A percentile compares a stretch with the other conserved stretches of the same genome.
These are phyloP conservation scores for Zaprionus lineosus DNA, from an alignment of 2,888 invertebrate genomes.

Conservation along the genomic window DNA sequence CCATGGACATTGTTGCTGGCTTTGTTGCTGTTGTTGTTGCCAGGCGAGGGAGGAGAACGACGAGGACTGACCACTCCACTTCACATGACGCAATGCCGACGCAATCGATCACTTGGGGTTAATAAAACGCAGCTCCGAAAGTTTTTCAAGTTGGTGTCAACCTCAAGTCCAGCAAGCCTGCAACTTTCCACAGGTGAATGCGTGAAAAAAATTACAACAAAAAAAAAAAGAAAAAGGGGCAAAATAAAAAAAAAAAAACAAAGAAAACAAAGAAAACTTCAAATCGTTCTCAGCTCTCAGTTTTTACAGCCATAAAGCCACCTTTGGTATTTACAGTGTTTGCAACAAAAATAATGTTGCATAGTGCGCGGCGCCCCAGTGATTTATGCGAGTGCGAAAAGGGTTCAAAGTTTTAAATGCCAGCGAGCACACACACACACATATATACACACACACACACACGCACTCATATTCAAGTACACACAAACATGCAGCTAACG, in stretches of 20 bases:
- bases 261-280: constrained; percentile 27
- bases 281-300: constrained; percentile 55
- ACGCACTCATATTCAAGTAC: too few species aligned
- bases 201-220: constrained; percentile 21
- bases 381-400: constrained; percentile 61
- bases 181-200: constrained; percentile 24
- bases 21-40: too few species aligned
- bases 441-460: too few species aligned
- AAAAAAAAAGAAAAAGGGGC: constrained; percentile 50
- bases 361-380: constrained; percentile 41
- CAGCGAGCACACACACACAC: constrained; percentile 31
- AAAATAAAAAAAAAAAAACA: constrained; percentile 15
- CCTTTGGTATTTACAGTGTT: constrained; percentile 46
- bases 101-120: constrained; percentile 62
- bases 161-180: constrained; percentile 21
- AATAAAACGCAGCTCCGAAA: constrained; percentile 55
- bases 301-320: constrained; percentile 62
- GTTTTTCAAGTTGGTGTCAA: constrained; percentile 28
- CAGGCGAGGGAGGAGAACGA: too few species aligned
- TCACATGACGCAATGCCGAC: constrained; percentile 40
- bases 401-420: constrained; percentile 57
- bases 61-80: too few species aligned
- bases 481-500: too few species aligned
- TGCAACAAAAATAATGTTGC: constrained; percentile 59
- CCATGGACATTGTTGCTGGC: constrained; percentile 4